Evolutionary conservation across 2,113 vertebrate species (phyloP), one percentile per base, ranked within the genome.

Genomic region (Megaceryle maxima): DNA sequence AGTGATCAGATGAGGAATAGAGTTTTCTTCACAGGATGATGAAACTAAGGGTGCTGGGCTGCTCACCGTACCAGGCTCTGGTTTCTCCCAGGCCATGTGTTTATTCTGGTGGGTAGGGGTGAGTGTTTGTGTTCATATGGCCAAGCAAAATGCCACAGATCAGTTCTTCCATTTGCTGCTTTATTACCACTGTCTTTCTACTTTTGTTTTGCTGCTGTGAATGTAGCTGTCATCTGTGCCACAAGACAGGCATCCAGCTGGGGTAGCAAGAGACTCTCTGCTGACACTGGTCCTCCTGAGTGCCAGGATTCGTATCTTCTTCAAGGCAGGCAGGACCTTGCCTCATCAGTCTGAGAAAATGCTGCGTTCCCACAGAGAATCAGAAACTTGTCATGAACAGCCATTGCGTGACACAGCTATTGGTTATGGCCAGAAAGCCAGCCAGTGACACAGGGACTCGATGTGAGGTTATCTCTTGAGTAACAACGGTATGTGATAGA

Each of bases 51-150:
- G 63, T 88, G 37, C 64, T 74, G 70, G 16, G 55, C 81, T 86
- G 72, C 57, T 60, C 3, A 2, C 10, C 44, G 67, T 48, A 85
- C 57, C 35, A 29, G 0, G 1, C 43, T 31, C 41, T 35, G 48
- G n/a, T 59, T 75, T 46, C 39, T 39, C 17, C 28, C n/a, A 37
- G 46, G 16, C 7, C 62, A 16, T 0, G 0, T 4, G 7, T 37
- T 85, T 43, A 10, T 85, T 74, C 50, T 59, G 26, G 18, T 31
- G 35, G 29, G 21, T 24, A n/a, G 26, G 15, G 7, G 16, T 13
- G 3, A 0, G 1, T 19, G 12, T 57, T 14, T 41, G 37, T 69
- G 29, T 13, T 22, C 35, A 13, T 9, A 16, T 10, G 24, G 31
- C 14, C 22, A 31, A 26, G 39, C 31, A 59, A 53, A 63, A 39